These are phyloP conservation scores for Eupeodes corollae DNA, from an alignment of 1,140 invertebrate genomes.

Conservation along the genomic window DNA sequence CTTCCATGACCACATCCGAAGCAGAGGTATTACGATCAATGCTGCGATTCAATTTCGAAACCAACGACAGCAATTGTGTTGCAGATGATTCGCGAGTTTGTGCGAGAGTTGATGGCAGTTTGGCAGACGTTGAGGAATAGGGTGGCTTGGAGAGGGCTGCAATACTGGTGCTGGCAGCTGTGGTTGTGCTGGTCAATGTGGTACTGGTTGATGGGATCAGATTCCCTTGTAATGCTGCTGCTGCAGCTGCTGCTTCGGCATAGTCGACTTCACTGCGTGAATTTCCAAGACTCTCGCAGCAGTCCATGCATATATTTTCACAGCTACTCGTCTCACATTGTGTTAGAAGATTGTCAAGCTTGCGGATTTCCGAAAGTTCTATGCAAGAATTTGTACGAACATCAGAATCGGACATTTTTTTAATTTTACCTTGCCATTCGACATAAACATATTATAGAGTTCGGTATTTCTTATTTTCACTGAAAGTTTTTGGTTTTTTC, in stretches of 20 bases:
- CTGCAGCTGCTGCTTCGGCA: not conserved
- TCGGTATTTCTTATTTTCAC: too few species aligned
- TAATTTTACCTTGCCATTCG: too few species aligned
- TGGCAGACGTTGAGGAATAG: not conserved
- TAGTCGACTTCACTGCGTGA: not conserved
- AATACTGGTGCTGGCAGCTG: not conserved
- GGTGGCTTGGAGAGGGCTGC: not conserved
- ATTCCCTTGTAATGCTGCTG: not conserved
- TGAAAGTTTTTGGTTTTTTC: too few species aligned
- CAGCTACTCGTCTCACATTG: constrained; percentile 20
- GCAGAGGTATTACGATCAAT: not conserved
- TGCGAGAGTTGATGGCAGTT: not conserved
- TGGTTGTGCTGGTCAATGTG: not conserved
- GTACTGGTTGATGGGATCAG: not conserved
- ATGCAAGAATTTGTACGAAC: constrained; percentile 17
- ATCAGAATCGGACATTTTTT: too few species aligned
- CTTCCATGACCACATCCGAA: not conserved
- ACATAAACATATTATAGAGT: too few species aligned
- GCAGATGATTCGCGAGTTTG: not conserved
- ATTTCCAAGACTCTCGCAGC: constrained; percentile 2
- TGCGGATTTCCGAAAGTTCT: constrained; percentile 26
- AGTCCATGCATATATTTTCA: constrained; percentile 8
- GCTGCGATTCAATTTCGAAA: not conserved
- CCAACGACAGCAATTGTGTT: too few species aligned
- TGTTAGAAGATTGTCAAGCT: constrained; percentile 24